A percentile compares a stretch with the other conserved stretches of the same genome.
These are phyloP conservation scores for Oegoconia quadripuncta DNA, from an alignment of 2,888 invertebrate species.

Conservation along the genomic window DNA sequence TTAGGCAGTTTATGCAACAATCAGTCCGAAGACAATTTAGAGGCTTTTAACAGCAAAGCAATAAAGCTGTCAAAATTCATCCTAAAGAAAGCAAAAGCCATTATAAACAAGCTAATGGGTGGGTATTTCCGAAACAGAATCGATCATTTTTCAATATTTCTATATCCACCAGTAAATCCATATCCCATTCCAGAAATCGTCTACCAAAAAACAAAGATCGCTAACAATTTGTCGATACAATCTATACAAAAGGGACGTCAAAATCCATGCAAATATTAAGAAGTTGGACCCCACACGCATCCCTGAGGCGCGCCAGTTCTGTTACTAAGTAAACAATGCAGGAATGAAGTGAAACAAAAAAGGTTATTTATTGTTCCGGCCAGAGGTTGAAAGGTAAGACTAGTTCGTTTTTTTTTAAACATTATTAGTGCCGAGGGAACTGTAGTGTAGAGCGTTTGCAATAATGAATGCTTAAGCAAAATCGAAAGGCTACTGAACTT, in stretches of 20 bases:
- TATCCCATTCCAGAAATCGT: conserved; percentile 3
- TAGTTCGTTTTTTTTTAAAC: conserved; percentile 23
- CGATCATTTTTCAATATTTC: conserved; percentile 6
- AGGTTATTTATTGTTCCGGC: conserved; percentile 49
- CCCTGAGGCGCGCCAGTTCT: conserved; percentile 35
- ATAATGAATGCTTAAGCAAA: conserved; percentile 21
- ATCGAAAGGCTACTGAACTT: background rate
- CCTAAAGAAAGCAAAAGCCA: too few species aligned
- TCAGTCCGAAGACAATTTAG: too few species aligned
- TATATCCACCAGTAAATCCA: conserved; percentile 1
- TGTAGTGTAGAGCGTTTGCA: conserved; percentile 25
- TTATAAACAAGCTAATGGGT: too few species aligned
- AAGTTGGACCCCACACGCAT: conserved; percentile 30
- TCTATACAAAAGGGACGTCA: conserved; percentile 21
- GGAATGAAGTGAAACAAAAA: conserved; percentile 38
- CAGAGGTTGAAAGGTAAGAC: conserved; percentile 43
- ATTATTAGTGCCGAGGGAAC: conserved; percentile 14
- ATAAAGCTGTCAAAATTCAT: too few species aligned
- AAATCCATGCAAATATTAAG: conserved; percentile 30
- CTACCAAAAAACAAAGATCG: conserved; percentile 15
- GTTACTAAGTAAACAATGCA: conserved; percentile 48
- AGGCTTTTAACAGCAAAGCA: too few species aligned
- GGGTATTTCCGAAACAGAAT: conserved; percentile 6
- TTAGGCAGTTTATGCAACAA: too few species aligned
- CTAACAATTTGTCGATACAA: conserved; percentile 28